These are phyloP conservation scores for Fulica atra DNA, from an alignment of 2,113 vertebrate species.

Conservation along the genomic window DNA sequence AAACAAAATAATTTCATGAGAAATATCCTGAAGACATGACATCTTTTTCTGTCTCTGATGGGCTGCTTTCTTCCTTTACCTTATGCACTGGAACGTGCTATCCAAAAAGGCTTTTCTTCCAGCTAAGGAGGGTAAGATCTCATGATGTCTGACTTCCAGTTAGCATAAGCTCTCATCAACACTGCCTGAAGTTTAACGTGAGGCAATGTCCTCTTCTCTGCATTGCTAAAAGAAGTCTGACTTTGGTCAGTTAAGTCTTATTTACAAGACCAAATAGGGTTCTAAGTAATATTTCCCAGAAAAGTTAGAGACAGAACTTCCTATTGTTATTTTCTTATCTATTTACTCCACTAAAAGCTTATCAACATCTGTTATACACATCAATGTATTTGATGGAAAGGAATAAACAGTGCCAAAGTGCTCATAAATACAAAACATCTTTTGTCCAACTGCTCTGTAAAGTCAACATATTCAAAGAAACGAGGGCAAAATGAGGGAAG, in stretches of 20 bases:
- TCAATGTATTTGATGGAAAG: not conserved
- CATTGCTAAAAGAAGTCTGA: not conserved
- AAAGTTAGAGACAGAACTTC: not conserved
- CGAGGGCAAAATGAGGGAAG: not conserved
- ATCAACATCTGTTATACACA: not conserved
- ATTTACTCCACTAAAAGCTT: not conserved
- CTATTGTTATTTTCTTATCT: not conserved
- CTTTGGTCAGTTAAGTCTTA: not conserved
- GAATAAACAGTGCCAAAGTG: not conserved
- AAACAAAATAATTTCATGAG: conserved; percentile 31
- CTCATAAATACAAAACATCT: not conserved
- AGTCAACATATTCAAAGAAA: not conserved
- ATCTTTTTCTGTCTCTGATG: not conserved
- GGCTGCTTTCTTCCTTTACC: not conserved
- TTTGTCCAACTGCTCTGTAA: not conserved
- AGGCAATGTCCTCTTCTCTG: not conserved
- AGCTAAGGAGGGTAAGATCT: not conserved
- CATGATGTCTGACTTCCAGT: not conserved
- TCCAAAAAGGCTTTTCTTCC: conserved; percentile 7
- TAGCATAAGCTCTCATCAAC: not conserved
- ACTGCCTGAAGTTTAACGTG: not conserved
- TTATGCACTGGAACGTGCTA: not conserved
- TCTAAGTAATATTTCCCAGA: not conserved
- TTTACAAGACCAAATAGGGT: not conserved
- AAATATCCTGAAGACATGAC: not conserved